Conservation (phyloP, 2,888 invertebrate species). For the Rotaria socialis region DNA sequence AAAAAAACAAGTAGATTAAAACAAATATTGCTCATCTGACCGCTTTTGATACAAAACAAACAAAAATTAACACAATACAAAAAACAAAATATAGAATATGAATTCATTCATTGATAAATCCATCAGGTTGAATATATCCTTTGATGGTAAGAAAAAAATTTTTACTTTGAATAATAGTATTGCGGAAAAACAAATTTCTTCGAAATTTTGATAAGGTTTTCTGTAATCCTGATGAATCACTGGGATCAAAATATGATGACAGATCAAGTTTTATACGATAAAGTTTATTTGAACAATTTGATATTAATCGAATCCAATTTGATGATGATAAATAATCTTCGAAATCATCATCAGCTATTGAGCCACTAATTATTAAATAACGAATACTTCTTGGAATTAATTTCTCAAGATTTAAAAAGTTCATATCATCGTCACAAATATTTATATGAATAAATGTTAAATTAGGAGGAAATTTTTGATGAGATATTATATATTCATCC, state of each 20-base stretch:
- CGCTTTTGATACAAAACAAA: neutral
- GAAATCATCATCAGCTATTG: slow-evolving; percentile 14
- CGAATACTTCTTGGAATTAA: neutral
- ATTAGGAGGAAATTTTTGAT: neutral
- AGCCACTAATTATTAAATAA: neutral
- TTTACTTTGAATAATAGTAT: neutral
- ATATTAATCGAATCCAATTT: neutral
- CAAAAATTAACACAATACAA: neutral
- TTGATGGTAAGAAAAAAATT: neutral
- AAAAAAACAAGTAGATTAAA: neutral
- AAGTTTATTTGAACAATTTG: neutral
- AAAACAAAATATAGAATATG: too few species aligned
- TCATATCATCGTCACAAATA: neutral
- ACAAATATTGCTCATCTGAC: neutral
- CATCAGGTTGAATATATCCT: neutral
- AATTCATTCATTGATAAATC: neutral
- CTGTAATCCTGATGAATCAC: neutral
- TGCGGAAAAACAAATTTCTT: neutral
- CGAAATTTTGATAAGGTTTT: neutral
- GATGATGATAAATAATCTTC: neutral
- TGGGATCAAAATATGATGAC: neutral
- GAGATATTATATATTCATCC: neutral
- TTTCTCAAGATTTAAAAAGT: neutral
- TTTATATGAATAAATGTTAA: neutral
- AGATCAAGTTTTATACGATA: neutral